These are phyloP conservation scores for Cataglyphis altisquamis DNA, from an alignment of 2,888 invertebrate genomes.

Conservation along the genomic window DNA sequence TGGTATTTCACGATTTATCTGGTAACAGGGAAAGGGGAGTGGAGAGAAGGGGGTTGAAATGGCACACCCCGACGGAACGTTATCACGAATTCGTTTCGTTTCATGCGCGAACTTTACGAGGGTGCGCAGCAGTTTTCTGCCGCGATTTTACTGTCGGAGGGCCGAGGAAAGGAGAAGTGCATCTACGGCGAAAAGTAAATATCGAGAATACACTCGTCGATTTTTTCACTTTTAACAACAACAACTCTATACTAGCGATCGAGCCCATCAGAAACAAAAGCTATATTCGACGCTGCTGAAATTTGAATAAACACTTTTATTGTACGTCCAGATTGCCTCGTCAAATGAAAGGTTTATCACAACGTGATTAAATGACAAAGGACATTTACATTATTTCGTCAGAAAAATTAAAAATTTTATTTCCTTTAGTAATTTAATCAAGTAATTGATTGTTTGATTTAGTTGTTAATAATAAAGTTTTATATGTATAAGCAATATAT, in stretches of 20 bases:
- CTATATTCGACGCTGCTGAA: background rate
- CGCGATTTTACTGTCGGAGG: background rate
- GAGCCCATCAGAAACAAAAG: background rate
- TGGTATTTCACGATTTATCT: slow-evolving; percentile 44
- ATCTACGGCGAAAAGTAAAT: background rate
- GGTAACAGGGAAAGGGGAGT: background rate
- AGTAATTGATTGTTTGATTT: background rate
- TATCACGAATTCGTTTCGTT: slow-evolving; percentile 33
- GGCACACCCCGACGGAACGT: slow-evolving; percentile 8
- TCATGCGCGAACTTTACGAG: slow-evolving; percentile 29
- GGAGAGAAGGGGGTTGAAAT: slow-evolving; percentile 8
- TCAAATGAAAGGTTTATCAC: background rate
- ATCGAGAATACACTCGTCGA: background rate
- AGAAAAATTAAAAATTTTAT: background rate
- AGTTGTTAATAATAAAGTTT: slow-evolving; percentile 15
- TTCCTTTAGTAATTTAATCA: background rate
- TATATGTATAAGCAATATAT: background rate
- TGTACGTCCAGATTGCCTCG: background rate
- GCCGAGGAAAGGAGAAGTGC: background rate
- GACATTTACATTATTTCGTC: background rate
- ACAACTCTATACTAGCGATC: background rate
- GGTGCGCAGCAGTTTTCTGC: background rate
- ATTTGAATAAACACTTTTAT: background rate
- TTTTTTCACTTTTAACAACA: background rate
- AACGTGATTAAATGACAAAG: background rate